Evolutionary conservation across 1,140 invertebrate species (phyloP).

Genomic region (Ephestia elutella): DNA sequence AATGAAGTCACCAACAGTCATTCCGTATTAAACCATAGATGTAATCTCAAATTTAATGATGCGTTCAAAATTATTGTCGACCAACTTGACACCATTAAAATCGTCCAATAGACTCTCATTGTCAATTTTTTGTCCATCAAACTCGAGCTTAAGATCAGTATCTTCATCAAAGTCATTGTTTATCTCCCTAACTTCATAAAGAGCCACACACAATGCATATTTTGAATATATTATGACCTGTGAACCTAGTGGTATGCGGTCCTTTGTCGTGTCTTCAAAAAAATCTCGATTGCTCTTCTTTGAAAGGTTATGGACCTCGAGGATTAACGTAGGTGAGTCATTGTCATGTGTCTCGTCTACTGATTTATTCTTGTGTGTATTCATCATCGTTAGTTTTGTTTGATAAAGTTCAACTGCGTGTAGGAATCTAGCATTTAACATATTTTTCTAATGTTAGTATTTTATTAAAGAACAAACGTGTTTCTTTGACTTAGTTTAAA

Average conservation of each 20-base stretch:
- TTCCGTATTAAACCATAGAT: constrained; percentile 24
- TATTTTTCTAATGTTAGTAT: background rate
- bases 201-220: constrained; percentile 61
- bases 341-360: constrained; percentile 20
- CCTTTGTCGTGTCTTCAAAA: constrained; percentile 45
- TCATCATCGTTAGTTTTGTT: background rate
- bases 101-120: constrained; percentile 37
- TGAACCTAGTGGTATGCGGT: constrained; percentile 54
- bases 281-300: constrained; percentile 39
- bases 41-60: constrained; percentile 58
- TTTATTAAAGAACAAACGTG: too few relatives aligned
- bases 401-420: background rate
- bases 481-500: too few relatives aligned
- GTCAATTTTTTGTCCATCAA: constrained; percentile 49
- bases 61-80: constrained; percentile 47
- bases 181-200: constrained; percentile 37
- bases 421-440: background rate
- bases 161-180: constrained; percentile 52
- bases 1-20: constrained; percentile 13
- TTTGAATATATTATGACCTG: constrained; percentile 67
- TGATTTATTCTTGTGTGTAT: constrained; percentile 1
- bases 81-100: constrained; percentile 35
- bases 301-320: constrained; percentile 50
- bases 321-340: constrained; percentile 45
- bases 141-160: constrained; percentile 34